Evolutionary conservation across 1,140 invertebrate species (phyloP).

Genomic region (Orchestia grillus): DNA sequence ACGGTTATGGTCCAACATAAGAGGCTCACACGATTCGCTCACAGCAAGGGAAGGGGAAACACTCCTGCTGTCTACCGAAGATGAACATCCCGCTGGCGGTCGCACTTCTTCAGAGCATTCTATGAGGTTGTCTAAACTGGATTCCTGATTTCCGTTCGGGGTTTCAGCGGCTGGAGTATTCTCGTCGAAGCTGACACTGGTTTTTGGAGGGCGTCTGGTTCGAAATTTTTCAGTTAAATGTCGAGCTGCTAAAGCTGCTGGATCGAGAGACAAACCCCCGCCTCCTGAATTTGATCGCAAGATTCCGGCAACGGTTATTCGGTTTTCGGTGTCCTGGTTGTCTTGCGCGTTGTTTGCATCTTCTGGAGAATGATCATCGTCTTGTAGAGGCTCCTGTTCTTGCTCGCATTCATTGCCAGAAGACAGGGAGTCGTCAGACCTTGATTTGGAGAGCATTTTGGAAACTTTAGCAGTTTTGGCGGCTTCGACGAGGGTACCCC

Average conservation of each 20-base stretch:
- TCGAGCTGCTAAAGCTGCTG: constrained; percentile 44
- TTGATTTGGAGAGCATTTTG: constrained; percentile 66
- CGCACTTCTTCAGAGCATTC: constrained; percentile 23
- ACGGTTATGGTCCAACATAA: neutral
- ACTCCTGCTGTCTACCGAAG: constrained; percentile 37
- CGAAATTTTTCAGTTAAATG: constrained; percentile 57
- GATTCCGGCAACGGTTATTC: constrained; percentile 57
- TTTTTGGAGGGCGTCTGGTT: constrained; percentile 46
- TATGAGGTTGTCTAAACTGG: constrained; percentile 35
- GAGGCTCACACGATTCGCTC: constrained; percentile 38
- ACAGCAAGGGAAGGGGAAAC: constrained; percentile 51
- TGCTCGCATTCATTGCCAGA: constrained; percentile 60
- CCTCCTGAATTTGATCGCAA: constrained; percentile 48
- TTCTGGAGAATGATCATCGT: constrained; percentile 46
- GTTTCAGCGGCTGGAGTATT: neutral
- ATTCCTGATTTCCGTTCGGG: constrained; percentile 39
- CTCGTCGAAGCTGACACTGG: constrained; percentile 45
- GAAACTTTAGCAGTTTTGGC: constrained; percentile 67
- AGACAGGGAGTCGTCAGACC: constrained; percentile 66
- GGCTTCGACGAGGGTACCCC: constrained; percentile 68
- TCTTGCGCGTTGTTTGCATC: constrained; percentile 6
- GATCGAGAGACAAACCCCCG: constrained; percentile 40
- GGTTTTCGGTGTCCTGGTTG: constrained; percentile 33
- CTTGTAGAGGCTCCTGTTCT: constrained; percentile 45
- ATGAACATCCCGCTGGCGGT: neutral